Evolutionary conservation across 2,888 invertebrate species (phyloP).

Genomic region (Lomographa bimaculata): DNA sequence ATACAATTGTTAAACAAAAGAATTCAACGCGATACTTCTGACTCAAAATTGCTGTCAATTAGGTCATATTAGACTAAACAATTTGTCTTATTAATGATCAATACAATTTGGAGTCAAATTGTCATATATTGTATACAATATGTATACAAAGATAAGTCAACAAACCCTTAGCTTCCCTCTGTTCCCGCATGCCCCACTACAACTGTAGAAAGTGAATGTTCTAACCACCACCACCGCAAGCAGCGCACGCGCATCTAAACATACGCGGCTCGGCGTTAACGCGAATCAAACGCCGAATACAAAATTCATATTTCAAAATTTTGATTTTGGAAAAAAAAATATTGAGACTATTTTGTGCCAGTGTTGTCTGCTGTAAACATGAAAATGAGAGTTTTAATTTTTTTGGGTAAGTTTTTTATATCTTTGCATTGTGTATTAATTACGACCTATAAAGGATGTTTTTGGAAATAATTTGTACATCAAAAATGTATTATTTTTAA

Average conservation of each 20-base stretch:
- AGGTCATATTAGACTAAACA: too few species aligned
- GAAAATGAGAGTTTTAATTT: slow-evolving; percentile 65
- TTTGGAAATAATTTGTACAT: too few species aligned
- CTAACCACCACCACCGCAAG: slow-evolving; percentile 41
- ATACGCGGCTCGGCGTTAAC: slow-evolving; percentile 71
- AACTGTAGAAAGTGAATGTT: slow-evolving; percentile 76
- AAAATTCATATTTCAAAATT: slow-evolving; percentile 37
- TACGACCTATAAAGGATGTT: too few species aligned
- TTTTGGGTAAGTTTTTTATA: slow-evolving; percentile 65
- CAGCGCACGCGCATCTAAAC: slow-evolving; percentile 50
- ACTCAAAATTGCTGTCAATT: too few species aligned
- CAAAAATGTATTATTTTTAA: too few species aligned
- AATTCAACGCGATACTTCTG: slow-evolving; percentile 24
- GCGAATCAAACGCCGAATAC: slow-evolving; percentile 70
- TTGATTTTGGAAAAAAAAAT: slow-evolving; percentile 31
- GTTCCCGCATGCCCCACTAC: slow-evolving; percentile 68
- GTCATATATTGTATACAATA: too few species aligned
- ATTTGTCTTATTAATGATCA: too few species aligned
- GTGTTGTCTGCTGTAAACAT: slow-evolving; percentile 54
- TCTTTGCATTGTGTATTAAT: too few species aligned
- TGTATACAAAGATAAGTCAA: slow-evolving; percentile 69
- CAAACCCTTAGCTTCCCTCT: slow-evolving; percentile 72
- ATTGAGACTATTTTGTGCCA: slow-evolving; percentile 51
- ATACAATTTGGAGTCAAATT: too few species aligned
- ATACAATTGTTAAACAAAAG: slow-evolving; percentile 14